Evolutionary conservation across 2,888 invertebrate species (phyloP).

Genomic region (Apomyelois bistriatella): DNA sequence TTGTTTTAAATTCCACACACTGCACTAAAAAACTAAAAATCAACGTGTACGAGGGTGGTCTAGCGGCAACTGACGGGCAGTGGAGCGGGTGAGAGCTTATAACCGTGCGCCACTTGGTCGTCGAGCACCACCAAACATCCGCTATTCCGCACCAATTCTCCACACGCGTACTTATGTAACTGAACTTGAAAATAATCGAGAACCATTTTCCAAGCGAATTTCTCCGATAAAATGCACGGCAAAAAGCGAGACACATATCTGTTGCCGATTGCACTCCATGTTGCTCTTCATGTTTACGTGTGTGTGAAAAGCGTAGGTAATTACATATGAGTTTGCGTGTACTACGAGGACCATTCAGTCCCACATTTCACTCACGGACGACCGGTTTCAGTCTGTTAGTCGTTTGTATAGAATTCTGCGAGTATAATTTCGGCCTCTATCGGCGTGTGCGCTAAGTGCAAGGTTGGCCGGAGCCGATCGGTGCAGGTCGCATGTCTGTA

Average conservation of each 20-base stretch:
- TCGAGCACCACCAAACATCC: slow-evolving; percentile 77
- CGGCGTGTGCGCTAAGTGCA: slow-evolving; percentile 42
- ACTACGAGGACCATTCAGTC: slow-evolving; percentile 45
- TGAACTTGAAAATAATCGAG: slow-evolving; percentile 80
- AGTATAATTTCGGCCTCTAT: slow-evolving; percentile 43
- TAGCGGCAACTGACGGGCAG: slow-evolving; percentile 67
- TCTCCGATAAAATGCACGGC: slow-evolving; percentile 77
- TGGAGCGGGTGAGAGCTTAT: slow-evolving; percentile 71
- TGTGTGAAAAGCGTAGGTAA: slow-evolving; percentile 46
- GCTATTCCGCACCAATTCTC: slow-evolving; percentile 80
- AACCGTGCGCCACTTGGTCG: slow-evolving; percentile 72
- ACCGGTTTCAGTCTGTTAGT: slow-evolving; percentile 45
- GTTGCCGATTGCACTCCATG: slow-evolving; percentile 51
- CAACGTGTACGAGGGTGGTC: slow-evolving; percentile 67
- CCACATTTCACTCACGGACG: slow-evolving; percentile 58
- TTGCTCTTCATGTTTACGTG: slow-evolving; percentile 39
- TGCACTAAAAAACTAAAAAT: slow-evolving; percentile 63
- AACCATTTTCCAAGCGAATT: slow-evolving; percentile 79
- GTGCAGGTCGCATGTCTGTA: slow-evolving; percentile 30
- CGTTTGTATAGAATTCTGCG: slow-evolving; percentile 26
- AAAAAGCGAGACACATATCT: slow-evolving; percentile 72
- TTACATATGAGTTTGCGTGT: slow-evolving; percentile 58
- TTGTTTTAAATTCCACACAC: slow-evolving; percentile 55
- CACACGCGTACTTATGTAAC: slow-evolving; percentile 78
- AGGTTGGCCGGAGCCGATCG: slow-evolving; percentile 33